Evolutionary conservation across 2,888 invertebrate species (phyloP).

Genomic region (Drosophila macrospina): DNA sequence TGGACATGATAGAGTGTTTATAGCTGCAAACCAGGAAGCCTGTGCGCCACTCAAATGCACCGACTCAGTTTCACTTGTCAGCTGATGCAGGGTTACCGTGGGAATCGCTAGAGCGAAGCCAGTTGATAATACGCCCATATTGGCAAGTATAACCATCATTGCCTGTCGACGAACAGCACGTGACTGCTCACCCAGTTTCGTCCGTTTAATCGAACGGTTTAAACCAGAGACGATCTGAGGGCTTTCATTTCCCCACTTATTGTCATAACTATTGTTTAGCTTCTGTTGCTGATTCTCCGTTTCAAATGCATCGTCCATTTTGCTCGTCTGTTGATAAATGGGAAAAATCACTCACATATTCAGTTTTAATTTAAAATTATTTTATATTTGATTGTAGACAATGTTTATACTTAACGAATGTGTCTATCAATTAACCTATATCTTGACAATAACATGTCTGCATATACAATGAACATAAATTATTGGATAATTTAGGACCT

Average conservation of each 20-base stretch:
- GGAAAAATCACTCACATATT: background rate
- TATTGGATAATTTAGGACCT: background rate
- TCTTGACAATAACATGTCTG: background rate
- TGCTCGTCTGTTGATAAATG: background rate
- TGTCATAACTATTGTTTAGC: slow-evolving; percentile 30
- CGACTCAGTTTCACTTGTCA: slow-evolving; percentile 72
- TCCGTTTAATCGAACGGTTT: slow-evolving; percentile 53
- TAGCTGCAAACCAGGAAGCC: slow-evolving; percentile 85
- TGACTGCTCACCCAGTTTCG: slow-evolving; percentile 81
- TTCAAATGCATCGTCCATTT: slow-evolving; percentile 28
- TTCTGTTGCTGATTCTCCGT: slow-evolving; percentile 34
- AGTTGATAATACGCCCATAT: slow-evolving; percentile 82
- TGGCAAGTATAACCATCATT: slow-evolving; percentile 83
- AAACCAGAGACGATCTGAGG: slow-evolving; percentile 68
- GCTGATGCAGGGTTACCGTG: slow-evolving; percentile 79
- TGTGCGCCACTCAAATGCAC: slow-evolving; percentile 75
- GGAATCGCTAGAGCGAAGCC: slow-evolving; percentile 84
- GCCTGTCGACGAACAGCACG: slow-evolving; percentile 82
- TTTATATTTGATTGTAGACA: background rate
- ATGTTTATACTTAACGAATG: background rate
- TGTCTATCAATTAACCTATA: background rate
- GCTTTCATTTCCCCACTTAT: slow-evolving; percentile 20
- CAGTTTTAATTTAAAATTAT: background rate
- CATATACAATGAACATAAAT: background rate
- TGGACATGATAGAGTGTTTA: slow-evolving; percentile 83